Evolutionary conservation across 2,113 vertebrate genomes (phyloP).

Genomic region (Vireo altiloquus): DNA sequence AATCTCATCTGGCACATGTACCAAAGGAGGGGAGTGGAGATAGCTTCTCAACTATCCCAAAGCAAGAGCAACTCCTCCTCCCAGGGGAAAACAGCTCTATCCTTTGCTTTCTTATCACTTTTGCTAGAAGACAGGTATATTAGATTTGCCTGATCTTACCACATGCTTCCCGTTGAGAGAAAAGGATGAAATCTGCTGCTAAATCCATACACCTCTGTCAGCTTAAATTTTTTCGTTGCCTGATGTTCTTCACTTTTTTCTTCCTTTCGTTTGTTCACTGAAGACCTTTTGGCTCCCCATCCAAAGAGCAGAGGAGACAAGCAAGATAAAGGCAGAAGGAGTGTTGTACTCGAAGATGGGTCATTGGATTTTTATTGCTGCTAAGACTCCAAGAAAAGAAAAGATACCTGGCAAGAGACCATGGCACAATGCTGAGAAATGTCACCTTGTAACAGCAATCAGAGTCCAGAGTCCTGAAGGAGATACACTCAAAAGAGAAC

Average conservation of each 20-base stretch:
- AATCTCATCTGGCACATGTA: rapidly evolving
- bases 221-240: neutral
- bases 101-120: neutral
- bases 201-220: neutral
- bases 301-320: neutral
- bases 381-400: neutral
- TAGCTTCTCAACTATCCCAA: neutral
- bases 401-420: neutral
- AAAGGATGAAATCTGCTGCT: neutral
- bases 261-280: neutral
- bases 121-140: neutral
- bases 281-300: neutral
- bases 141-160: neutral
- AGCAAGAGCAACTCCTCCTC: neutral
- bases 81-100: neutral
- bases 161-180: neutral
- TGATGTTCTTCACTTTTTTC: neutral
- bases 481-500: neutral
- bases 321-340: neutral
- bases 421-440: neutral
- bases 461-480: neutral
- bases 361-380: neutral
- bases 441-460: neutral
- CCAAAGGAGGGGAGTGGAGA: neutral
- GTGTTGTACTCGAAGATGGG: neutral